Evolutionary conservation across 2,113 vertebrate species (phyloP), one percentile per base, ranked within the genome.

Genomic region (Aphyosemion australe): DNA sequence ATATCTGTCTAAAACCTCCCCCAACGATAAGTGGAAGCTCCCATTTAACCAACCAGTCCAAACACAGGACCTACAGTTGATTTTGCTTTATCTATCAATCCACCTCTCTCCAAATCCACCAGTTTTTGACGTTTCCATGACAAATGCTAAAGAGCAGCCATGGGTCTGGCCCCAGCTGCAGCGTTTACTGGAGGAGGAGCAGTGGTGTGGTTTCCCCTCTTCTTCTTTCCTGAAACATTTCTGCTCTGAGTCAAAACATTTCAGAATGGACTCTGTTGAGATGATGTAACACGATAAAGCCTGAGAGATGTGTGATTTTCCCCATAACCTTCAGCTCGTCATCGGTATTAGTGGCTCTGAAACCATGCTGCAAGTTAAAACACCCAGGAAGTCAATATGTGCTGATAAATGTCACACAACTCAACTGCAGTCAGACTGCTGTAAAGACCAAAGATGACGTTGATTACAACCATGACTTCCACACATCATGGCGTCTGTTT

Each of bases 161-260:
- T 3, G 31, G 16, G 41, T 42, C 2, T 16, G n/a, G 62, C 62
- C 65, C 69, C 66, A 3, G 59, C 14, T 46, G 37, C 56, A 61
- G 12, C 51, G 8, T 67, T 81, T 65, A 82, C 61, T 76, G 76
- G 69, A 72, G 78, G 79, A 66, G 67, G 64, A 63, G 48, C 72
- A 2, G 46, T 16, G 13, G 57, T 50, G 81, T 84, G 9, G 32
- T 84, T 88, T 64, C 84, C 86, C 82, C 37, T 52, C 46, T 59
- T 49, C 54, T 56, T 13, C 78, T 88, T 88, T 65, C 82, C 76
- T 82, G 87, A 87, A 88, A 73, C 52, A 20, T 48, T 52, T 5
- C 55, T 1, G 37, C 47, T 84, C 50, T 88, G 87, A 87, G 56
- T 87, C 87, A 87, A 64, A 76, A 48, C 47, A 61, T 77, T 71